phyloP scores from a whole-genome alignment of 2,888 invertebrate genomes.

The Macrophya annulata region DNA sequence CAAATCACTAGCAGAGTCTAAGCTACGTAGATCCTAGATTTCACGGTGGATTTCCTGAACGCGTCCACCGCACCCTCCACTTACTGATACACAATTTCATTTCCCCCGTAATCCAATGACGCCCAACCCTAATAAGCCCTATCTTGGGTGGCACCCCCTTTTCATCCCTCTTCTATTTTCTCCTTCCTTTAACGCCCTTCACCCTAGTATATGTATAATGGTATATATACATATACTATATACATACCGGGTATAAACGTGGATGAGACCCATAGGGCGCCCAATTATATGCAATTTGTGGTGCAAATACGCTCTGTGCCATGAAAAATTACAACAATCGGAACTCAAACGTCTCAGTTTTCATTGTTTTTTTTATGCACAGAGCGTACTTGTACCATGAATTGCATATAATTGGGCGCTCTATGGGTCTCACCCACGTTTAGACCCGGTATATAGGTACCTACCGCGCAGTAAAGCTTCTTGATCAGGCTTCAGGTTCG shows the following conservation, averaged over 20 bases:
- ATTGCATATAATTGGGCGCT: too few relatives aligned
- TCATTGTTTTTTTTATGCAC: too few relatives aligned
- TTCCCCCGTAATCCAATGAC: slow-evolving; percentile 59
- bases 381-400: too few relatives aligned
- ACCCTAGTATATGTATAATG: neutral
- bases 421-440: too few relatives aligned
- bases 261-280: too few relatives aligned
- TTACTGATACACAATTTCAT: slow-evolving; percentile 60
- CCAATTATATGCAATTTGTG: too few relatives aligned
- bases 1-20: slow-evolving; percentile 64
- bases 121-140: slow-evolving; percentile 60
- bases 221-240: too few relatives aligned
- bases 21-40: slow-evolving; percentile 53
- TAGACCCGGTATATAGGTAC: too few relatives aligned
- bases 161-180: slow-evolving; percentile 39
- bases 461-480: neutral
- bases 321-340: too few relatives aligned
- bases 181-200: neutral
- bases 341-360: too few relatives aligned
- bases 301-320: too few relatives aligned
- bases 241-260: too few relatives aligned
- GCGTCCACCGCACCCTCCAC: slow-evolving; percentile 34
- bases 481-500: neutral
- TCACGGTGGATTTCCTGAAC: slow-evolving; percentile 20
- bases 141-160: slow-evolving; percentile 44